A percentile compares a stretch with the other conserved stretches of the same genome.
Conservation (phyloP, 2,797 vertebrate species). For the Loris lydekkerianus region DNA sequence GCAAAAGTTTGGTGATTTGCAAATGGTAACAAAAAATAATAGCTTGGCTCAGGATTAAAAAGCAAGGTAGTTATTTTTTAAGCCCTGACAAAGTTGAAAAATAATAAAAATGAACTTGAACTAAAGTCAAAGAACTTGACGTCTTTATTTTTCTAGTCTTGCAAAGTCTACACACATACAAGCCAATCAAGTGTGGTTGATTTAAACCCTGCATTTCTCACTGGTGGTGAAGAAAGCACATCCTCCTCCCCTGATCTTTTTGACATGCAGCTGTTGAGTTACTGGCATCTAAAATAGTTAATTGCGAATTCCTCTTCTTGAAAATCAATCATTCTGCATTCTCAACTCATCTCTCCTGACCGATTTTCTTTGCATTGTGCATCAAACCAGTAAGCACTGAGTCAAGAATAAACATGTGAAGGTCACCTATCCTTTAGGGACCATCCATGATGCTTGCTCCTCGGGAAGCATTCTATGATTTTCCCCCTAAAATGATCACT, state of each 20-base stretch:
- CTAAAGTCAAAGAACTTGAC: not conserved
- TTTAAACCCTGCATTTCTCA: not conserved
- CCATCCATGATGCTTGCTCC: not conserved
- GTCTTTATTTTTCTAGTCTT: not conserved
- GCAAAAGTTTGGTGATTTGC: not conserved
- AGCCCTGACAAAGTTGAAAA: constrained; percentile 26
- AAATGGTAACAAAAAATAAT: constrained; percentile 12
- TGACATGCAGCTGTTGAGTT: constrained; percentile 45
- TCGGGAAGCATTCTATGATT: not conserved
- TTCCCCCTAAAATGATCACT: not conserved
- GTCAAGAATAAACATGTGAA: not conserved
- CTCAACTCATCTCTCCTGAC: not conserved
- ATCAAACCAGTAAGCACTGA: not conserved
- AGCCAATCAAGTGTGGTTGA: not conserved
- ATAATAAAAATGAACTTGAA: constrained; percentile 1
- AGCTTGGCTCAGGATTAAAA: not conserved
- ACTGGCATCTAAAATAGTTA: not conserved
- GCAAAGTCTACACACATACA: not conserved
- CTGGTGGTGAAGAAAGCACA: not conserved
- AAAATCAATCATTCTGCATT: not conserved
- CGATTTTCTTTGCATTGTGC: constrained; percentile 23
- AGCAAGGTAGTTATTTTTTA: not conserved
- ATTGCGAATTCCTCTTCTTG: not conserved
- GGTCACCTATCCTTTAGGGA: too few species aligned
- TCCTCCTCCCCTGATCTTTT: not conserved